Base-by-base conservation (phyloP, 2,113 vertebrate genomes). In the Chlorodrepanis virens region DNA sequence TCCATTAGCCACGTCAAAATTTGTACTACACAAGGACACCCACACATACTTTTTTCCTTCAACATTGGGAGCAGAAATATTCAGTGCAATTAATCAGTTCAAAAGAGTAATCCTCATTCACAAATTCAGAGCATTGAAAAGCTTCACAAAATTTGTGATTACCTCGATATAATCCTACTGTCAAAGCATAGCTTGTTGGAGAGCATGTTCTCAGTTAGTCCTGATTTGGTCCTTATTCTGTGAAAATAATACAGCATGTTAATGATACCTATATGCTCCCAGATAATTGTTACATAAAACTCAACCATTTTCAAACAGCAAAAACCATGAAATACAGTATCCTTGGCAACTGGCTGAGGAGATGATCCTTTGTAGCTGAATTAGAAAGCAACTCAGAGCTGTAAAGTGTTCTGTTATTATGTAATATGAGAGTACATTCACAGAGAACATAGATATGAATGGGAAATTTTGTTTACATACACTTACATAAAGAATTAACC, bases 81-180 rank as follows among this genome's bases (percentile, higher is more conserved):
- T 67, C 35, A 54, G 42, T 74, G 56, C 25, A 68, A 53, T 57
- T 70, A 53, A 74, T 49, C 39, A 86, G 27, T 75, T 68, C 64
- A 87, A n/a, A 24, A 89, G 7, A 65, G 22, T 63, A 82, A 95
- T 13, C 47, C 64, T 76, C 6, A 89, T 53, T 92, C 42, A 59
- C 69, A 84, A 78, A 90, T 52, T 88, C 60, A 76, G 5, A 83
- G 56, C 59, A 71, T 0, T 87, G 29, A 89, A 87, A 82, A 69
- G 23, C 35, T 87, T 88, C 59, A 78, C 21, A 61, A 65, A 85
- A 88, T 75, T 77, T 68, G 35, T 56, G 24, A 92, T 91, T 98
- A 99, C 98, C 98, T 98, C 9, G 98, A 98, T 96, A 98, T 63
- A 95, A 99, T 97, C 91, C 98, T 98, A 88, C 98, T 97, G 91